A percentile compares a stretch with the other conserved stretches of the same genome.
These are phyloP conservation scores for Crotophaga sulcirostris DNA, from an alignment of 2,113 vertebrate species.

Conservation along the genomic window DNA sequence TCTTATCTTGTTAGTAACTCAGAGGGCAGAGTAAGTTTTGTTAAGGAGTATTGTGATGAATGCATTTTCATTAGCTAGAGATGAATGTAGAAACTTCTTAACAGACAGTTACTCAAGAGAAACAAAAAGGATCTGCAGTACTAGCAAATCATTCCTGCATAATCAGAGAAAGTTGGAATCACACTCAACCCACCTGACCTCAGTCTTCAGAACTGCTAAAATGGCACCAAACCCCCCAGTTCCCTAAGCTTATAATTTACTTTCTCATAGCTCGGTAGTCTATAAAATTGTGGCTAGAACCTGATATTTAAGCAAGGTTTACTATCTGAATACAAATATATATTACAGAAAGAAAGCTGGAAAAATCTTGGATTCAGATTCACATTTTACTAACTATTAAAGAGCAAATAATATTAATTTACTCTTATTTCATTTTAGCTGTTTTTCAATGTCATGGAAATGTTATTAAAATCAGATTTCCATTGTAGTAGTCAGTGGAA, in stretches of 20 bases:
- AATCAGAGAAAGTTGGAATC: constrained; percentile 9
- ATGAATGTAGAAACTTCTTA: neutral
- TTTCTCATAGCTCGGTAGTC: neutral
- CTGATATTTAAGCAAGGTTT: constrained; percentile 44
- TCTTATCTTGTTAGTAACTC: neutral
- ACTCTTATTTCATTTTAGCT: neutral
- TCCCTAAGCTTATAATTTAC: constrained; percentile 40
- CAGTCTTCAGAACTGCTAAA: neutral
- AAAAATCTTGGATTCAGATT: neutral
- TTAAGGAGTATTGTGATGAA: neutral
- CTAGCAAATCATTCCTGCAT: neutral
- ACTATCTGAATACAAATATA: neutral
- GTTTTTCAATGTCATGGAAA: neutral
- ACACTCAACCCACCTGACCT: neutral
- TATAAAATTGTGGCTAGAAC: neutral
- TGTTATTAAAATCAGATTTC: neutral
- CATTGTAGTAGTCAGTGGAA: neutral
- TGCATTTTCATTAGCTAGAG: neutral
- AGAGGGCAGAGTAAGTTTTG: neutral
- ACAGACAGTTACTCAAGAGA: neutral
- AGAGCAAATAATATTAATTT: neutral
- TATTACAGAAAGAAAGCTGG: neutral
- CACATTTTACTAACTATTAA: neutral
- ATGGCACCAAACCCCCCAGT: constrained; percentile 17
- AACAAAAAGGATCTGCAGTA: neutral